Base-by-base conservation (phyloP, 2,113 vertebrate genomes). In the Eurystomus gularis region DNA sequence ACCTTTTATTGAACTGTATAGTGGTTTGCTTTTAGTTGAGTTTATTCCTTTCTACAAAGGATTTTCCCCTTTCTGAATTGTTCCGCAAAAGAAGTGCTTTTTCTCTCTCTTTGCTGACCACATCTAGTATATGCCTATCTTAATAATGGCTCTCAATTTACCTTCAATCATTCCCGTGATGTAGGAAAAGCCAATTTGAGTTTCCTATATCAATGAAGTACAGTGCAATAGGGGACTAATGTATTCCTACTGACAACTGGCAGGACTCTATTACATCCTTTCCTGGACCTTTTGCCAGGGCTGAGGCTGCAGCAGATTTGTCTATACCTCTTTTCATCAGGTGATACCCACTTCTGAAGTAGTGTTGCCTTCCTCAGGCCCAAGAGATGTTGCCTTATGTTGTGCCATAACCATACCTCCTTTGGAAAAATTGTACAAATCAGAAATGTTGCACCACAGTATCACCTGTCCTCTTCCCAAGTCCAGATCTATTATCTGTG, bases 1-100 rank as follows among this genome's bases (percentile, higher is more conserved):
- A 97, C 97, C 95, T 97, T 94, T 97, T 97, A 97, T 97, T 95
- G 97, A 97, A 93, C 93, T 81, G 73, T 64, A 42, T 57, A 94
- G 89, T 48, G 35, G 39, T 89, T 96, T 94, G 86, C 88, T 95
- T 91, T 96, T 76, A 95, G 90, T 90, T 44, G 70, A 93, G 92
- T 91, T 96, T 95, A 90, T 87, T 95, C 77, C 57, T 89, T 91
- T 87, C 80, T 91, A 35, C n/a, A 87, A 89, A 89, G 37, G 52
- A 87, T 95, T 92, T 92, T 62, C 51, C 60, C 39, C 23, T 93
- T 77, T 95, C 70, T 66, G 69, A 94, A 85, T 89, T 54, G 55
- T 88, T 95, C 26, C 1, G 5, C 54, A 77, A 78, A 93, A 94
- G 18, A 60, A 44, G n/a, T 66, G 49, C 1, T 49, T 87, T 84